These are phyloP conservation scores for Xerus rutilus DNA, from an alignment of 2,797 vertebrate species.

Conservation along the genomic window DNA sequence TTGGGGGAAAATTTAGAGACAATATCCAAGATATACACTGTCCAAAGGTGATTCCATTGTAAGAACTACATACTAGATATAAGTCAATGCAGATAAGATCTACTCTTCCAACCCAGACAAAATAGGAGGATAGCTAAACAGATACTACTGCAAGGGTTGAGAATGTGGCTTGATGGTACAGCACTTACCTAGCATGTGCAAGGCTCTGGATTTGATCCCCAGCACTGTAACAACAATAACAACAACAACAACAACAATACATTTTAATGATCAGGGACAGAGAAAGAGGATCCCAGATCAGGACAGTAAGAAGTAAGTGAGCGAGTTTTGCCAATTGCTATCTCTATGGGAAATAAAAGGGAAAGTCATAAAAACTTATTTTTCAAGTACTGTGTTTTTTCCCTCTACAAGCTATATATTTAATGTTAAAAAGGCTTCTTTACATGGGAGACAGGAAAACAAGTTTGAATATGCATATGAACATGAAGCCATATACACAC, in stretches of 20 bases:
- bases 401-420: background rate
- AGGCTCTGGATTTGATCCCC: too few species aligned
- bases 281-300: background rate
- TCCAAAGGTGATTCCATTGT: background rate
- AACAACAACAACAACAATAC: background rate
- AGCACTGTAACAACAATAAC: background rate
- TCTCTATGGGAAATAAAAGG: background rate
- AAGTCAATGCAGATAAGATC: background rate
- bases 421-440: background rate
- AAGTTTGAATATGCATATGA: background rate
- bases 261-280: background rate
- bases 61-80: background rate
- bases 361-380: background rate
- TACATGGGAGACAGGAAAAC: background rate
- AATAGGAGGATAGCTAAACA: background rate
- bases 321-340: background rate
- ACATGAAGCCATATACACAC: background rate
- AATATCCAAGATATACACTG: background rate
- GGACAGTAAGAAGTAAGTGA: background rate
- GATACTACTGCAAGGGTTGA: background rate
- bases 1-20: background rate
- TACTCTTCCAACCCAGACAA: background rate
- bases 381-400: background rate
- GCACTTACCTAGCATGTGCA: background rate
- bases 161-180: background rate